Conservation (phyloP, 2,888 invertebrate genomes). For the Limnephilus lunatus region DNA sequence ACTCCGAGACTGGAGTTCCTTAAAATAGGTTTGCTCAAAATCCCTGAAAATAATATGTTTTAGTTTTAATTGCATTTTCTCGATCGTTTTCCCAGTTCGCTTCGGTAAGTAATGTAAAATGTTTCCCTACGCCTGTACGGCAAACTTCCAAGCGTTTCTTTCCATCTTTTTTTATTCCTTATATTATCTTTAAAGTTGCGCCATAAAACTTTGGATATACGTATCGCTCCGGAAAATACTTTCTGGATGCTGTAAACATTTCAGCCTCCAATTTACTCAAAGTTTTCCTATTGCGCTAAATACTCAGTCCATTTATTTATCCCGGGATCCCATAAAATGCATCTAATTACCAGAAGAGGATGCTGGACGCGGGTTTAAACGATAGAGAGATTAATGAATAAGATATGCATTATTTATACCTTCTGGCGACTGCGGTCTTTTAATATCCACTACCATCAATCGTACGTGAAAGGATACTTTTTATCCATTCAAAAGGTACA, state of each 20-base stretch:
- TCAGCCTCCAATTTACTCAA: slow-evolving; percentile 25
- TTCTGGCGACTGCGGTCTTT: slow-evolving; percentile 26
- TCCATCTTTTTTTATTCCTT: slow-evolving; percentile 14
- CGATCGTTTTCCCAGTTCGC: slow-evolving; percentile 16
- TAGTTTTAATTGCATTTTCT: not conserved
- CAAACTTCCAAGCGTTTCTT: slow-evolving; percentile 27
- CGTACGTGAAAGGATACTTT: slow-evolving; percentile 41
- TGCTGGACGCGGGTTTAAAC: slow-evolving; percentile 17
- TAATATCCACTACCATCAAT: slow-evolving; percentile 35
- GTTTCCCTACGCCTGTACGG: slow-evolving; percentile 7
- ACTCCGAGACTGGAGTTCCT: not conserved
- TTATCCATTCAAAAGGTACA: slow-evolving; percentile 40
- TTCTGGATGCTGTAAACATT: slow-evolving; percentile 4
- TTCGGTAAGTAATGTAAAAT: slow-evolving; percentile 28
- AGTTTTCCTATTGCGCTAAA: slow-evolving; percentile 36
- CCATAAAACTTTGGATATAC: slow-evolving; percentile 44
- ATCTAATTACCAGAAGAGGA: slow-evolving; percentile 28
- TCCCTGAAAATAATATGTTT: slow-evolving; percentile 2
- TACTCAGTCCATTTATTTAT: slow-evolving; percentile 20
- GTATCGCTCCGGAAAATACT: slow-evolving; percentile 34
- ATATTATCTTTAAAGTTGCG: slow-evolving; percentile 25
- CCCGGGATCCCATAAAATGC: slow-evolving; percentile 22
- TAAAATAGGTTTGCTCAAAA: not conserved
- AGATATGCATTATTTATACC: slow-evolving; percentile 25
- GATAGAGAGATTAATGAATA: slow-evolving; percentile 38